These are phyloP conservation scores for Typhlichthys eigenmanni DNA, from an alignment of 2,797 vertebrate species.

Conservation along the genomic window DNA sequence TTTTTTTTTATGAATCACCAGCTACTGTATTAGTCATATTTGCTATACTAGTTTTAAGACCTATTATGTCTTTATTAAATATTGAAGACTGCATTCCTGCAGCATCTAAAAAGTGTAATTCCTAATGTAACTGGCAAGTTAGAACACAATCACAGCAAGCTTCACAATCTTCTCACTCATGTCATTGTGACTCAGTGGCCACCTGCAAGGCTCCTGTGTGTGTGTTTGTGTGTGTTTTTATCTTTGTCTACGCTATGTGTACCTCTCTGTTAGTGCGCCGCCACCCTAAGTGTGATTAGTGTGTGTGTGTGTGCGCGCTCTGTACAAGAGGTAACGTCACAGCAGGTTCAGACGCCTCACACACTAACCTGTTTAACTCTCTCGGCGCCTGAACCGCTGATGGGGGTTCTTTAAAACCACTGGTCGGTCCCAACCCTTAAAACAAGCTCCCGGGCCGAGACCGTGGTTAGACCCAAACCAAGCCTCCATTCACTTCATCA, in stretches of 20 bases:
- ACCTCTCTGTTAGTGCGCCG: slow-evolving; percentile 1
- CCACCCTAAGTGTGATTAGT: not conserved
- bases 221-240: slow-evolving; percentile 8
- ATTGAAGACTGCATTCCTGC: not conserved
- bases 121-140: not conserved
- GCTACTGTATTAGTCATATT: not conserved
- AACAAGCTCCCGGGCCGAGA: slow-evolving; percentile 65
- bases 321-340: slow-evolving; percentile 33
- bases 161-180: slow-evolving; percentile 14
- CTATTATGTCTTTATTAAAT: not conserved
- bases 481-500: slow-evolving; percentile 75
- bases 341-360: slow-evolving; percentile 65
- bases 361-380: slow-evolving; percentile 76
- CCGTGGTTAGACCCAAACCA: slow-evolving; percentile 69
- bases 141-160: not conserved
- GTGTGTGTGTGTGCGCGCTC: slow-evolving; percentile 16
- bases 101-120: not conserved
- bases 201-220: not conserved
- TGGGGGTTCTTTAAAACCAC: slow-evolving; percentile 58
- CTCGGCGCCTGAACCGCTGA: slow-evolving; percentile 66
- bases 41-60: not conserved
- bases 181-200: slow-evolving; percentile 3
- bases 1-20: not conserved
- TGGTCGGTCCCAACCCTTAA: slow-evolving; percentile 62
- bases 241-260: not conserved